Percentiles rank a stretch among this genome's conserved stretches.
Conservation (phyloP, 2,113 vertebrate species). For the Platycercus adscitus region DNA sequence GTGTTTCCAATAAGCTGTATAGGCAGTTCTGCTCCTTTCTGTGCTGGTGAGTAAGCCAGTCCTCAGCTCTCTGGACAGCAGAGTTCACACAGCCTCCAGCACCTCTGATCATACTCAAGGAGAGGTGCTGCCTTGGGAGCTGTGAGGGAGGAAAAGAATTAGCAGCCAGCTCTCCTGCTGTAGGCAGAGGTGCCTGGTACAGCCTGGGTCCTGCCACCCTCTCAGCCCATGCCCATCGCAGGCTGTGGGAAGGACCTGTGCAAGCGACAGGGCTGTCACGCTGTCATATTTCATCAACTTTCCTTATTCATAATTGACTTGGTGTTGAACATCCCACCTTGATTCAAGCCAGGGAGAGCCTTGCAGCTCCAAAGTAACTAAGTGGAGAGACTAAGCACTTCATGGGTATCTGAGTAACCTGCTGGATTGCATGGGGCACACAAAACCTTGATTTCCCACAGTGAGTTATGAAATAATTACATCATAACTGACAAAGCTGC, state of each 20-base stretch:
- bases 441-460: background rate
- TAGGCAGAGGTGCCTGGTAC: background rate
- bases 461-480: background rate
- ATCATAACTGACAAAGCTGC: background rate
- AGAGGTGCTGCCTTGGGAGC: background rate
- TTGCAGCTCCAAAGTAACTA: background rate
- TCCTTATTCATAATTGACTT: background rate
- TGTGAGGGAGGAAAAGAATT: background rate
- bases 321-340: background rate
- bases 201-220: background rate
- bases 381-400: background rate
- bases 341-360: background rate
- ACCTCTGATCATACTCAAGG: no score
- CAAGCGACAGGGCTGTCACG: background rate
- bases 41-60: background rate
- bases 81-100: background rate
- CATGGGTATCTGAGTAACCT: background rate
- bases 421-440: accelerated
- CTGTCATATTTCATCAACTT: accelerated
- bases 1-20: background rate
- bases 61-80: background rate
- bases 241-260: background rate
- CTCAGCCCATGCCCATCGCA: accelerated
- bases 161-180: background rate
- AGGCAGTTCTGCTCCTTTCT: background rate